phyloP scores from a whole-genome alignment of 2,888 invertebrate species.

The Cistogaster globosa region DNA sequence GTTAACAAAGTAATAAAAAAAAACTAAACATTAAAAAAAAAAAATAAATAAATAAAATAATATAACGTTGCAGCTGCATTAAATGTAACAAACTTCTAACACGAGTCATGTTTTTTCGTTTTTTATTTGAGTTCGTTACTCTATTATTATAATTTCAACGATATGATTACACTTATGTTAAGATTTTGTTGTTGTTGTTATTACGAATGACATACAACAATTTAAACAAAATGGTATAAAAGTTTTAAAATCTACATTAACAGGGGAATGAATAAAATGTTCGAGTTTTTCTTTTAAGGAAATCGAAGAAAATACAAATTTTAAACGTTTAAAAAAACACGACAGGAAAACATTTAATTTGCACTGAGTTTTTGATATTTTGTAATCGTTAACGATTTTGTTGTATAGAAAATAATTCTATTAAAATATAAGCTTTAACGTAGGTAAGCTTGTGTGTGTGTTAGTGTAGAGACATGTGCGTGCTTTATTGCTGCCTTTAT shows the following conservation, averaged over 20 bases:
- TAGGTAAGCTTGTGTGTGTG: not conserved
- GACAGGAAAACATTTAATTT: conserved; percentile 69
- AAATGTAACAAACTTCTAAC: conserved; percentile 68
- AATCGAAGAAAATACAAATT: conserved; percentile 1
- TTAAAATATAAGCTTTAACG: not conserved
- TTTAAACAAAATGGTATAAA: conserved; percentile 19
- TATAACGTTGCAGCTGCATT: conserved; percentile 67
- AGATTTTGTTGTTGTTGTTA: not conserved
- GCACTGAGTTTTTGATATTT: conserved; percentile 28
- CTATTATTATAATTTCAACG: not conserved
- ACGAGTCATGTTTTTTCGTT: conserved; percentile 61
- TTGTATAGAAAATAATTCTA: conserved; percentile 43
- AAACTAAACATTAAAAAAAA: not conserved
- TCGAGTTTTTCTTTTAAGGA: conserved; percentile 5
- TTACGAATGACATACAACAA: conserved; percentile 36
- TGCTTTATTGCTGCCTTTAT: conserved; percentile 2
- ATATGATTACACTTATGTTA: conserved; percentile 41
- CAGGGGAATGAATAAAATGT: conserved; percentile 52
- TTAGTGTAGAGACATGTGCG: not conserved
- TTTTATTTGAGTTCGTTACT: conserved; percentile 11
- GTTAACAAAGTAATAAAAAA: conserved; percentile 30
- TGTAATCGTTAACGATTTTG: too few relatives aligned
- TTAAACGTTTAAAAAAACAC: conserved; percentile 64
- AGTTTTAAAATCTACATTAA: conserved; percentile 34
- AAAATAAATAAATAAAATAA: conserved; percentile 21